Evolutionary conservation across 2,888 invertebrate genomes (phyloP).

Genomic region (Auanema freiburgensis): DNA sequence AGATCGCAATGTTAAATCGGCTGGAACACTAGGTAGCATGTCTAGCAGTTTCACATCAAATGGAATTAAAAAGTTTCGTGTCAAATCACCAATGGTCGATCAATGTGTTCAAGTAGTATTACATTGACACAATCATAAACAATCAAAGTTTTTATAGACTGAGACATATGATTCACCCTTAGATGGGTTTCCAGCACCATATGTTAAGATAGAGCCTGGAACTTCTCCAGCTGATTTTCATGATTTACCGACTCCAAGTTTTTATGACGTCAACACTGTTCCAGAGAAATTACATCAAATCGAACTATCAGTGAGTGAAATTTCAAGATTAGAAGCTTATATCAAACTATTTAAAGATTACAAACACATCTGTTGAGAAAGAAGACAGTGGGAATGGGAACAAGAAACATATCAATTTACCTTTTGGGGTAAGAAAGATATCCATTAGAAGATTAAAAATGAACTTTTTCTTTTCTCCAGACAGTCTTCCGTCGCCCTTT

Average conservation of each 20-base stretch:
- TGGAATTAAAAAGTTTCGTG: conserved; percentile 27
- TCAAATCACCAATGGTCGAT: conserved; percentile 21
- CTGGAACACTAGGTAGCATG: conserved; percentile 16
- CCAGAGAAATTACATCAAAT: conserved; percentile 19
- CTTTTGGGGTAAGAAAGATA: conserved; percentile 28
- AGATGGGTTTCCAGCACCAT: not conserved
- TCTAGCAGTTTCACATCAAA: conserved; percentile 13
- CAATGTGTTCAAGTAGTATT: conserved; percentile 21
- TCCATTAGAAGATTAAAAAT: not conserved
- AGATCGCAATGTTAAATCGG: conserved; percentile 37
- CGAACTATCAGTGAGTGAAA: conserved; percentile 15
- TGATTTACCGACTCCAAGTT: conserved; percentile 23
- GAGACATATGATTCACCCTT: not conserved
- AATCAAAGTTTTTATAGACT: conserved; percentile 11
- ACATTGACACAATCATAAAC: conserved; percentile 4
- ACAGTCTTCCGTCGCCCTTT: conserved; percentile 38
- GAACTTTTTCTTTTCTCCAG: conserved; percentile 13
- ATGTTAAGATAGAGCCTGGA: conserved; percentile 14
- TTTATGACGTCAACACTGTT: conserved; percentile 14
- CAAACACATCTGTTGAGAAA: conserved; percentile 33
- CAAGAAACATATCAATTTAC: conserved; percentile 31
- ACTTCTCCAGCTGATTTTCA: conserved; percentile 17
- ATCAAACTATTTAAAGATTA: not conserved
- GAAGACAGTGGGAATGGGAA: conserved; percentile 31
- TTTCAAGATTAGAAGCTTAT: not conserved